Evolutionary conservation across 2,888 invertebrate species (phyloP).

Genomic region (Harpagoxenus sublaevis): DNA sequence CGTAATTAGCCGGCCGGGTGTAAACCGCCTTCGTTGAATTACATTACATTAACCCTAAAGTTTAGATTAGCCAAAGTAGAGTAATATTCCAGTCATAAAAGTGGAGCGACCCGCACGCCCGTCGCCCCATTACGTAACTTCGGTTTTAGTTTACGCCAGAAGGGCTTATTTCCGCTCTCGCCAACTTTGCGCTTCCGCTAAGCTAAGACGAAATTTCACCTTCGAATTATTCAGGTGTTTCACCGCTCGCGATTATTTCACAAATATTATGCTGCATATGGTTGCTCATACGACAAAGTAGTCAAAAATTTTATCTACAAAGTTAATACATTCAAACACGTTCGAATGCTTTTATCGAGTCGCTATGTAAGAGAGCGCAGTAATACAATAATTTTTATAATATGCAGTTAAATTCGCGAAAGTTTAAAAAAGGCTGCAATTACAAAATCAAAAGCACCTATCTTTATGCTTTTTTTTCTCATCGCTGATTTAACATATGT

Average conservation of each 20-base stretch:
- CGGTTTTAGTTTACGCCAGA: constrained; percentile 46
- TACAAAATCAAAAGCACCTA: background rate
- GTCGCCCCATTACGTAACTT: constrained; percentile 50
- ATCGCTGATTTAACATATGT: background rate
- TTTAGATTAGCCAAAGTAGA: constrained; percentile 51
- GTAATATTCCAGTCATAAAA: constrained; percentile 52
- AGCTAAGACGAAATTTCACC: constrained; percentile 35
- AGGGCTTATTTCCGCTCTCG: constrained; percentile 45
- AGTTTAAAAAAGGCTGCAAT: background rate
- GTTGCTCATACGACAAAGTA: background rate
- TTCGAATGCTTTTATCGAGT: background rate
- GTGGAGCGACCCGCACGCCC: constrained; percentile 39
- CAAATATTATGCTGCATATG: constrained; percentile 30
- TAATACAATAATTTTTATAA: background rate
- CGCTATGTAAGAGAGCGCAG: background rate
- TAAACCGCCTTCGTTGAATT: constrained; percentile 43
- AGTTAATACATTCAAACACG: background rate
- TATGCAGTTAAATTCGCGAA: background rate
- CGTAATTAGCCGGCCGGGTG: constrained; percentile 38
- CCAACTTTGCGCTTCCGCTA: constrained; percentile 27
- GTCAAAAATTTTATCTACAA: background rate
- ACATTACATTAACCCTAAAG: constrained; percentile 49
- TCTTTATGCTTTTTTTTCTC: background rate
- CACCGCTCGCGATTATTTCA: constrained; percentile 20
- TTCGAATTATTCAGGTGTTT: constrained; percentile 31